Conservation (phyloP, 37 sponge, comb jelly and placozoan genomes). For the Spongia lamella region DNA sequence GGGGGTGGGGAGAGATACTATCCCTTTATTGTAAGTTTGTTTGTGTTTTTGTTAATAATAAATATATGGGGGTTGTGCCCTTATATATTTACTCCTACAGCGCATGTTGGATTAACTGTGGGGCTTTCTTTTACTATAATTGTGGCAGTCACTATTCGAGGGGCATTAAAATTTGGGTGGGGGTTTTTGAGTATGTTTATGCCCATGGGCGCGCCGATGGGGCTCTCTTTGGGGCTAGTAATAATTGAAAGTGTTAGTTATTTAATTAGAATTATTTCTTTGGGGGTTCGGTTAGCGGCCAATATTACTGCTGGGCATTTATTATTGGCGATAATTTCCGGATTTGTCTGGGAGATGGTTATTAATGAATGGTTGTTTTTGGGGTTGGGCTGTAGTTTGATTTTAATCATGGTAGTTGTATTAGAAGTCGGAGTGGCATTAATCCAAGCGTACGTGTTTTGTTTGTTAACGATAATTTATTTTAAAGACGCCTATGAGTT, state of each 20-base stretch:
- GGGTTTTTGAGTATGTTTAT: slow-evolving; percentile 74
- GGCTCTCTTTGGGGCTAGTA: slow-evolving; percentile 59
- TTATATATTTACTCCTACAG: slow-evolving; percentile 77
- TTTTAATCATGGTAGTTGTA: slow-evolving; percentile 67
- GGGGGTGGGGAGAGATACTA: slow-evolving; percentile 54
- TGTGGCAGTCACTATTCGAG: slow-evolving; percentile 62
- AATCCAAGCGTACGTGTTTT: slow-evolving; percentile 81
- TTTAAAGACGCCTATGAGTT: slow-evolving; percentile 60
- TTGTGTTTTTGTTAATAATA: slow-evolving; percentile 67
- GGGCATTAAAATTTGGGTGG: slow-evolving; percentile 39
- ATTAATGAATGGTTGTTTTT: slow-evolving; percentile 34
- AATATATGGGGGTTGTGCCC: slow-evolving; percentile 77
- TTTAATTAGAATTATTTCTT: slow-evolving; percentile 65
- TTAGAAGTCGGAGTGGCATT: slow-evolving; percentile 75
- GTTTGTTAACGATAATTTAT: slow-evolving; percentile 74
- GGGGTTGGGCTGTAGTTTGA: slow-evolving; percentile 50
- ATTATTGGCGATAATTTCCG: slow-evolving; percentile 81
- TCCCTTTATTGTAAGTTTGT: slow-evolving; percentile 67
- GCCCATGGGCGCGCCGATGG: slow-evolving; percentile 68
- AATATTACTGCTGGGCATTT: slow-evolving; percentile 83
- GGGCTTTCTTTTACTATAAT: slow-evolving; percentile 73
- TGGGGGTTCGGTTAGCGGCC: slow-evolving; percentile 73
- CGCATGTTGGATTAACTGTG: slow-evolving; percentile 71
- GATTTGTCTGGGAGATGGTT: slow-evolving; percentile 75
- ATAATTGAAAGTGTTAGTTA: slow-evolving; percentile 71